These are phyloP conservation scores for Drosophila bipectinata DNA, from an alignment of 1,140 invertebrate genomes.

Conservation along the genomic window DNA sequence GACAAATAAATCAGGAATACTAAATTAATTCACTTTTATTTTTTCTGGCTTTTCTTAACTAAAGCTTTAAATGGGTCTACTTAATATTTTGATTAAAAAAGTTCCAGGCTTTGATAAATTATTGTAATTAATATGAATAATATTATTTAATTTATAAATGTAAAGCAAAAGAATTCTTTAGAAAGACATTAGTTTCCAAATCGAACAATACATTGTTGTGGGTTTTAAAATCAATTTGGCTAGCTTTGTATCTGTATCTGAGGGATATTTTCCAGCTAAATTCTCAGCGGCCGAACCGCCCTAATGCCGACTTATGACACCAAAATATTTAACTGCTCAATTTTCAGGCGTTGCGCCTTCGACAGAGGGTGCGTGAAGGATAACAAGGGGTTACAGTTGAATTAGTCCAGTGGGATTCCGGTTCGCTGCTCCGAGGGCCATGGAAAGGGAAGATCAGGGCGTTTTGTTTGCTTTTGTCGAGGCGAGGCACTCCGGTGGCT, in stretches of 20 bases:
- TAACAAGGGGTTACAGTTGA: constrained; percentile 79
- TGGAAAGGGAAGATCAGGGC: constrained; percentile 28
- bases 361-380: constrained; percentile 18
- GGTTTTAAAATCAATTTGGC: constrained; percentile 36
- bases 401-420: constrained; percentile 74
- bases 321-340: constrained; percentile 83
- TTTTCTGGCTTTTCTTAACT: constrained; percentile 59
- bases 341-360: constrained; percentile 68
- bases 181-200: not conserved
- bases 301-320: constrained; percentile 83
- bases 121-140: too few relatives aligned
- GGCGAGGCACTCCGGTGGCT: constrained; percentile 43
- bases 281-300: constrained; percentile 10
- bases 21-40: constrained; percentile 70
- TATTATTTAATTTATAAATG: too few relatives aligned
- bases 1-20: constrained; percentile 77
- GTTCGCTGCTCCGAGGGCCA: not conserved
- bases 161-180: too few relatives aligned
- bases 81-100: constrained; percentile 1
- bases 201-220: constrained; percentile 7
- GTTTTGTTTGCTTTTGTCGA: constrained; percentile 52
- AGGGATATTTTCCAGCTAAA: constrained; percentile 17
- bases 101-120: not conserved
- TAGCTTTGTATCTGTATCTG: not conserved
- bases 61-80: constrained; percentile 25